phyloP scores from a whole-genome alignment of 2,113 vertebrate species.

The Thalassoma bifasciatum region DNA sequence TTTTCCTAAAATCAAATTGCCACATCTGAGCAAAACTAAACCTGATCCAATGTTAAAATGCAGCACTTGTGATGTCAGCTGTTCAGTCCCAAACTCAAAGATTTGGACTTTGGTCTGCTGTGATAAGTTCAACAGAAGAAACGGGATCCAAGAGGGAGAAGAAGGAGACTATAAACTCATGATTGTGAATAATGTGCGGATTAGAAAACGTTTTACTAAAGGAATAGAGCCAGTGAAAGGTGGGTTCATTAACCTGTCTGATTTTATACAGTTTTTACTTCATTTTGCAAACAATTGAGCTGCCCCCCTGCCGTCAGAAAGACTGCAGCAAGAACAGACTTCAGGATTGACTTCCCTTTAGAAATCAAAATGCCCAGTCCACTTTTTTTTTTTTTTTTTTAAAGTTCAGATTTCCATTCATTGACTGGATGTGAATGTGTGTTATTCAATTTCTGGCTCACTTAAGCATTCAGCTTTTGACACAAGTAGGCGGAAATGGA shows the following conservation, averaged over 20 bases:
- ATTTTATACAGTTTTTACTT: background rate
- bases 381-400: background rate
- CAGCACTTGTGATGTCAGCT: too few relatives aligned
- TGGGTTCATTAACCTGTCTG: too few relatives aligned
- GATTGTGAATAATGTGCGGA: too few relatives aligned
- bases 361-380: background rate
- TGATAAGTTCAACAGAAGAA: too few relatives aligned
- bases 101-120: too few relatives aligned
- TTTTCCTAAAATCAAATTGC: too few relatives aligned
- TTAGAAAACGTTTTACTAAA: background rate
- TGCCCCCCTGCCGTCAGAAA: background rate
- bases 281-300: background rate
- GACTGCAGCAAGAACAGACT: background rate
- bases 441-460: constrained; percentile 19
- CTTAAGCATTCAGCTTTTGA: background rate
- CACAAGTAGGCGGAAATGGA: constrained; percentile 12
- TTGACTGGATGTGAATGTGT: constrained; percentile 19
- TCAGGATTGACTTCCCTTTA: background rate
- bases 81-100: too few relatives aligned
- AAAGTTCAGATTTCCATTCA: background rate
- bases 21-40: too few relatives aligned
- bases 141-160: too few relatives aligned
- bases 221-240: background rate
- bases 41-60: too few relatives aligned
- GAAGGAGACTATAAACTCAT: too few relatives aligned